Evolutionary conservation across 2,888 invertebrate species (phyloP).

Genomic region (Lingula anatina): DNA sequence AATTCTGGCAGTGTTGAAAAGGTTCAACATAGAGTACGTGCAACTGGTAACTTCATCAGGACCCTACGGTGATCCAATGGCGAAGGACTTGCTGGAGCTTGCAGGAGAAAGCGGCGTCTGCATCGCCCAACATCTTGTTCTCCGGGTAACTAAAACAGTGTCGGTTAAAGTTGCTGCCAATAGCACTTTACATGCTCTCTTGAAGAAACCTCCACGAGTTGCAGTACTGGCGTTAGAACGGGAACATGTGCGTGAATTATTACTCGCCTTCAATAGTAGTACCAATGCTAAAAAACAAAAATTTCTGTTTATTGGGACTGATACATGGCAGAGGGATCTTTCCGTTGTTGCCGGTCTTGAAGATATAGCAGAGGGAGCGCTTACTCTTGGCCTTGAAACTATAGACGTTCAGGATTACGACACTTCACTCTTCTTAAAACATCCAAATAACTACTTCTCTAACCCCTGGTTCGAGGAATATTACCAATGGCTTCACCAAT

Average conservation of each 20-base stretch:
- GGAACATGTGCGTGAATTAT: conserved; percentile 20
- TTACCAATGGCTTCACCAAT: conserved; percentile 45
- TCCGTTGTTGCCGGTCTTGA: conserved; percentile 18
- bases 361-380: conserved; percentile 18
- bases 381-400: conserved; percentile 40
- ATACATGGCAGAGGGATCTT: conserved; percentile 34
- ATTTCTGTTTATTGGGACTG: conserved; percentile 37
- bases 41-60: conserved; percentile 42
- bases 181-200: conserved; percentile 16
- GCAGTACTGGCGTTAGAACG: conserved; percentile 34
- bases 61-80: conserved; percentile 29
- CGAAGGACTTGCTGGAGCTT: conserved; percentile 32
- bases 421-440: conserved; percentile 33
- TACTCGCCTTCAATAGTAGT: conserved; percentile 21
- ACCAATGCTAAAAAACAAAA: conserved; percentile 10
- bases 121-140: conserved; percentile 26
- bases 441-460: conserved; percentile 28
- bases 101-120: conserved; percentile 37
- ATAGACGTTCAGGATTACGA: conserved; percentile 40
- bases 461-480: conserved; percentile 54
- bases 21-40: conserved; percentile 49
- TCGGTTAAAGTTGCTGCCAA: conserved; percentile 22
- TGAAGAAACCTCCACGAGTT: conserved; percentile 21
- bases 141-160: conserved; percentile 17
- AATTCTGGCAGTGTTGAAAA: conserved; percentile 48